Percentiles rank a stretch among this genome's conserved stretches.
These are phyloP conservation scores for Bubalus kerabau DNA, from an alignment of 2,113 vertebrate species.

Conservation along the genomic window DNA sequence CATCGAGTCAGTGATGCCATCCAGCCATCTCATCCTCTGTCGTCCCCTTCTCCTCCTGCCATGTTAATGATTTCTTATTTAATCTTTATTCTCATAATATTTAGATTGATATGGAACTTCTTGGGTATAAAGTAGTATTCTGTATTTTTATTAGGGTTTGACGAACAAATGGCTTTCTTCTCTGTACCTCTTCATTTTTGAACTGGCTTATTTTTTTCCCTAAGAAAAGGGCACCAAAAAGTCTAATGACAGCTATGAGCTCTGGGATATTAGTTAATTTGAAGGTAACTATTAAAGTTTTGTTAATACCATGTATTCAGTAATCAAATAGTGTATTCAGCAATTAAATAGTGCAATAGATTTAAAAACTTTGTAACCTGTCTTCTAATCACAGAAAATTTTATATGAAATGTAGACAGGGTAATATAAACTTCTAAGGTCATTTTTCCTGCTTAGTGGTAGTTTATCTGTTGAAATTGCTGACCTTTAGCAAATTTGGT, in stretches of 20 bases:
- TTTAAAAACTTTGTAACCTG: neutral
- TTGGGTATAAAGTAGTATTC: neutral
- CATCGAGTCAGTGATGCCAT: too few relatives aligned
- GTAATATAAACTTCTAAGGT: neutral
- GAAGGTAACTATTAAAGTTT: neutral
- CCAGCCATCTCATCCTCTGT: too few relatives aligned
- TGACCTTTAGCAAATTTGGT: neutral
- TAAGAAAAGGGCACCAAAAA: neutral
- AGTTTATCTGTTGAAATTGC: conserved; percentile 13
- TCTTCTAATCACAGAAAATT: neutral
- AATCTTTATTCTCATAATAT: neutral
- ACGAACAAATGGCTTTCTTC: neutral
- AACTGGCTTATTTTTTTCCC: neutral
- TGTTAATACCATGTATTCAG: neutral
- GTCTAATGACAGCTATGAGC: neutral
- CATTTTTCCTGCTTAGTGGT: neutral
- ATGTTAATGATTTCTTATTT: neutral
- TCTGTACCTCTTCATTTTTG: neutral
- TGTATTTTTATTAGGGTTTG: neutral
- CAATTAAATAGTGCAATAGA: neutral
- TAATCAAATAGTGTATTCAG: neutral
- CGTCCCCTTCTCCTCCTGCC: too few relatives aligned
- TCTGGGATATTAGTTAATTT: neutral
- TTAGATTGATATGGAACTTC: neutral
- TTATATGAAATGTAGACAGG: neutral